Evolutionary conservation across 92 coral and sea anemone genomes (phyloP).

Genomic region (Diadumene lineata): DNA sequence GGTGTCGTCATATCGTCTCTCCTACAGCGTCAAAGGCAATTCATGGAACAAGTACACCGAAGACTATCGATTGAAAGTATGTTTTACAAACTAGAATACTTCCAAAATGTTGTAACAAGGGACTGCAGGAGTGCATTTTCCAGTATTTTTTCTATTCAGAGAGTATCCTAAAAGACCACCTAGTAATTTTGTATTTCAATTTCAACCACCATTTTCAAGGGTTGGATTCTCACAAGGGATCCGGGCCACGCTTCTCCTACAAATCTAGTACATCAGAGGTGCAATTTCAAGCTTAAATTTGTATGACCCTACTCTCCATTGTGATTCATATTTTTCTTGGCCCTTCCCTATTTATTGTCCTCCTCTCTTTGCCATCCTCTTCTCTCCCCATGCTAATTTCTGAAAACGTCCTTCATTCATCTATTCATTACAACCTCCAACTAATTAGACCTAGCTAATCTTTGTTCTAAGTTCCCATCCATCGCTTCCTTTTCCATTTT

Average conservation of each 20-base stretch:
- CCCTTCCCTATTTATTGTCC: background rate
- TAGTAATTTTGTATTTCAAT: no score
- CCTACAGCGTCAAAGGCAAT: constrained; percentile 75
- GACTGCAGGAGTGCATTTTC: no score
- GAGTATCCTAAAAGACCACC: no score
- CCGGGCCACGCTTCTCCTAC: no score
- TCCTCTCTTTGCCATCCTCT: background rate
- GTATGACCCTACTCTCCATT: no score
- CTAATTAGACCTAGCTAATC: background rate
- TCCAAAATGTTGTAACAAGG: no score
- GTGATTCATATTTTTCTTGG: background rate
- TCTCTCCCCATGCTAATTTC: background rate
- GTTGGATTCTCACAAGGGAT: no score
- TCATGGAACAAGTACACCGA: constrained; percentile 91
- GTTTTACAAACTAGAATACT: no score
- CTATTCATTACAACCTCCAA: background rate
- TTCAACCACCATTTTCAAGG: no score
- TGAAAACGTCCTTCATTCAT: background rate
- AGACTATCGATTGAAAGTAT: constrained; percentile 65
- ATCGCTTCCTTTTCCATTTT: background rate
- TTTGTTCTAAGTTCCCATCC: background rate
- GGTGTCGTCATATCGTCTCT: constrained; percentile 78
- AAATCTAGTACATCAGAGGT: no score
- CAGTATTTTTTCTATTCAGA: no score
- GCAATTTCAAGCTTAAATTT: no score